Base-by-base conservation (phyloP, 1,140 invertebrate species). In the Augochlora pura region DNA sequence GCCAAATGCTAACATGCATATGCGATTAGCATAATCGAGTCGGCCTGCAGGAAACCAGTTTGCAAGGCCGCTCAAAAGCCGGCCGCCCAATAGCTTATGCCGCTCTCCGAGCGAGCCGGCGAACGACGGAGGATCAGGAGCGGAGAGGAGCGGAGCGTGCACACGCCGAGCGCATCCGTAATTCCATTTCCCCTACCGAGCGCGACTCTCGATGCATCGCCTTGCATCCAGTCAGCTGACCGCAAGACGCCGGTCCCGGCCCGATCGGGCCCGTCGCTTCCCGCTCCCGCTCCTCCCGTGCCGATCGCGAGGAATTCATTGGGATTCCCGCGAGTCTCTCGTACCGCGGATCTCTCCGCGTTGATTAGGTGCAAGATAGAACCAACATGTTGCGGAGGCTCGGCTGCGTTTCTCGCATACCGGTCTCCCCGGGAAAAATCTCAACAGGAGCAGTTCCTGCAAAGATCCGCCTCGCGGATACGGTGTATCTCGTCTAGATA, bases 1-100 rank as follows among this genome's bases (percentile, higher is more conserved):
- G 87, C 86, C 87, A 88, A 90, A 91, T 91, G 88, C 88, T 89
- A 91, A 90, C 90, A 89, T 88, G 88, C 88, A 91, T 91, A 91
- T 90, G 86, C 86, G 90, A 93, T 93, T 92, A 93, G 88, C 92
- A 92, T 93, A 93, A 93, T 92, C 91, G 91, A 91, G 90, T 89
- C 87, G 87, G 86, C 81, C 84, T 83, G 84, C 87, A 84, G 89
- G 89, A 89, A 93, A 93, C 92, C 91, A 92, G 92, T 93, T 93
- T 93, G 91, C 92, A 93, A 93, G 92, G 92, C 90, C 91, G 91
- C 88, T 88, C 83, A 89, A 89, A 90, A 89, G 89, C 89, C 84
- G 88, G 82, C 88, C 86, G 87, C 82, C 85, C 85, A 84, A 90
- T 90, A 86, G 88, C 86, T 90, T 87, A 88, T 88, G 86, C 80